These are phyloP conservation scores for Manduca sexta DNA, from an alignment of 1,140 invertebrate species.

Conservation along the genomic window DNA sequence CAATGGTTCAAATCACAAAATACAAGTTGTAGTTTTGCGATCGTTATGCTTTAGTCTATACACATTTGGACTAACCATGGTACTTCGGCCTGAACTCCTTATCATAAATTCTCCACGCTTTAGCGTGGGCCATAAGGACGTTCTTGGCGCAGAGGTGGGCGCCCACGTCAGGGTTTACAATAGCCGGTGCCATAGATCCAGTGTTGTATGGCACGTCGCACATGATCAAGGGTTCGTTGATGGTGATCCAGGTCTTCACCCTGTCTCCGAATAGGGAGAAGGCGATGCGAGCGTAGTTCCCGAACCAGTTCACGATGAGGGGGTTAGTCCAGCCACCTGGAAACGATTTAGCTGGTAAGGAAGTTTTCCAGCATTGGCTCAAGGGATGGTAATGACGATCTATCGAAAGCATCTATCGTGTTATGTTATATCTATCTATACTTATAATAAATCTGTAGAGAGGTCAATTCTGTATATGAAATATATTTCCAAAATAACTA, in stretches of 20 bases:
- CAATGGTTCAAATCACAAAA: slow-evolving; percentile 63
- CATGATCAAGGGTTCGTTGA: slow-evolving; percentile 32
- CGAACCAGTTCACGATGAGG: slow-evolving; percentile 55
- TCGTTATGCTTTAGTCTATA: too few relatives aligned
- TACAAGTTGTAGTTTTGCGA: too few relatives aligned
- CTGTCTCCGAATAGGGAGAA: slow-evolving; percentile 52
- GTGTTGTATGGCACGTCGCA: slow-evolving; percentile 53
- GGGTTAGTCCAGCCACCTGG: slow-evolving; percentile 74
- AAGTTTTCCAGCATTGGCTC: too few relatives aligned
- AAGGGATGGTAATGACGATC: too few relatives aligned
- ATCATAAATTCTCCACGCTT: slow-evolving; percentile 21
- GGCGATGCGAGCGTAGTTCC: slow-evolving; percentile 47
- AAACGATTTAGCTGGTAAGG: slow-evolving; percentile 26
- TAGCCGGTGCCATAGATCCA: slow-evolving; percentile 53
- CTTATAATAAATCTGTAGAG: too few relatives aligned
- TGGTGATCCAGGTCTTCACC: slow-evolving; percentile 51
- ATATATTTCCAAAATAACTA: too few relatives aligned
- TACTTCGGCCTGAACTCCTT: slow-evolving; percentile 11
- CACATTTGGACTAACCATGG: too few relatives aligned
- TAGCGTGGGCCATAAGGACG: slow-evolving; percentile 17
- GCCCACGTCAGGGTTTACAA: slow-evolving; percentile 41
- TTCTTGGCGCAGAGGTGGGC: slow-evolving; percentile 18
- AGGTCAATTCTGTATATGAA: too few relatives aligned
- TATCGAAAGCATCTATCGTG: too few relatives aligned
- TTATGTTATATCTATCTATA: not conserved